A percentile compares a stretch with the other conserved stretches of the same genome.
phyloP scores from a whole-genome alignment of 2,888 invertebrate species.

The Charanyca ferruginea region DNA sequence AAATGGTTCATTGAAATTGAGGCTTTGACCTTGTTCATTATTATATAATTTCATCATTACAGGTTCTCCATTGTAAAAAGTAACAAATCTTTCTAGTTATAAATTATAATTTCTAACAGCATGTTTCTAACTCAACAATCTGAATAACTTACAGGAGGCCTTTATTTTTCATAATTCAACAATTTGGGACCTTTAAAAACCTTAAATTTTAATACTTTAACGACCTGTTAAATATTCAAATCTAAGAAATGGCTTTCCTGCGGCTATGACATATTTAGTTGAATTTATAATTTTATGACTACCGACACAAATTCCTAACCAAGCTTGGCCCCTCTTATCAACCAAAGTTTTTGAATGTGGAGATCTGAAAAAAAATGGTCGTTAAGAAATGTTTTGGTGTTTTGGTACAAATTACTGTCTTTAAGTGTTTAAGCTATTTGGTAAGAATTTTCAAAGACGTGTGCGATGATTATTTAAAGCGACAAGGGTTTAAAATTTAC shows the following conservation, averaged over 20 bases:
- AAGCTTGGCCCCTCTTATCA: constrained; percentile 9
- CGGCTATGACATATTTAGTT: constrained; percentile 81
- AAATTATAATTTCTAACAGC: constrained; percentile 38
- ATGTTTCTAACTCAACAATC: constrained; percentile 24
- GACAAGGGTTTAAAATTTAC: constrained; percentile 71
- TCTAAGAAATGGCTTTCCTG: constrained; percentile 74
- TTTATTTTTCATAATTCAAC: constrained; percentile 47
- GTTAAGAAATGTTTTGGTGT: constrained; percentile 63
- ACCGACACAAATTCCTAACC: constrained; percentile 66
- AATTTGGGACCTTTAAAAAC: constrained; percentile 48
- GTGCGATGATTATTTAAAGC: constrained; percentile 68
- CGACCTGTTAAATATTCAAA: constrained; percentile 77
- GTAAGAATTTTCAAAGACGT: constrained; percentile 74
- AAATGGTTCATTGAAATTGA: too few species aligned
- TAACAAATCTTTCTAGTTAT: neutral
- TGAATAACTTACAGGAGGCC: constrained; percentile 42
- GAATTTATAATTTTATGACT: constrained; percentile 80
- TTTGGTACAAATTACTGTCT: constrained; percentile 77
- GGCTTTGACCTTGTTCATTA: too few species aligned
- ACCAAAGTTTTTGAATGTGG: neutral
- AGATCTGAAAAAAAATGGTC: constrained; percentile 36
- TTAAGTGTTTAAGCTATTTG: constrained; percentile 80
- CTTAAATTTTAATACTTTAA: constrained; percentile 71
- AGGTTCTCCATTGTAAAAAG: neutral
- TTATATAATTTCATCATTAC: neutral